Evolutionary conservation across 2,888 invertebrate species (phyloP).

Genomic region (Leptopilina syphax): DNA sequence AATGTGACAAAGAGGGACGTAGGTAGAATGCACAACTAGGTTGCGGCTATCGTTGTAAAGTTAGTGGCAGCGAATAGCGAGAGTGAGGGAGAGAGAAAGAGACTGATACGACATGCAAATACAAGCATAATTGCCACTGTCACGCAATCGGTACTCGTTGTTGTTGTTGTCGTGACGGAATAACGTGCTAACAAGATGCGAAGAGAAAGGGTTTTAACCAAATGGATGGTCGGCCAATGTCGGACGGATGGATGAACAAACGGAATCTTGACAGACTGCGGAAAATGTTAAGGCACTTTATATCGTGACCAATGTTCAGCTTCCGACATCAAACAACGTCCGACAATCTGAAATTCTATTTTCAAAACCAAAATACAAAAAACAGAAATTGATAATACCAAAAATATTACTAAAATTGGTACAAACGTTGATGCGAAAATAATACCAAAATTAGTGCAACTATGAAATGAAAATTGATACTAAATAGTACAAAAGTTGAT

Average conservation of each 20-base stretch:
- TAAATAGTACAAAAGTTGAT: no score
- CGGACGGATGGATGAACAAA: conserved; percentile 26
- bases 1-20: conserved; percentile 29
- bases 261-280: conserved; percentile 13
- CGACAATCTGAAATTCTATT: not conserved
- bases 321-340: not conserved
- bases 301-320: not conserved
- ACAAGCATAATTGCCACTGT: conserved; percentile 63
- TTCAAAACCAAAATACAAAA: not conserved
- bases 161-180: conserved; percentile 37
- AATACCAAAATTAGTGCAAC: no score
- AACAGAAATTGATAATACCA: no score
- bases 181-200: conserved; percentile 53
- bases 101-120: conserved; percentile 63
- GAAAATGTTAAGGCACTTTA: conserved; percentile 10
- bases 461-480: no score
- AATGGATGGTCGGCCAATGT: conserved; percentile 23
- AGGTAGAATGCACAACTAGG: conserved; percentile 52
- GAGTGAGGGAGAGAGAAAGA: conserved; percentile 25
- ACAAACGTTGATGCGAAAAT: no score
- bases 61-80: conserved; percentile 50
- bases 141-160: conserved; percentile 61
- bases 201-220: conserved; percentile 15
- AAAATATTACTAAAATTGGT: no score
- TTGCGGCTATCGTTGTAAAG: conserved; percentile 52